Evolutionary conservation across 2,113 vertebrate genomes (phyloP).

Genomic region (Sturnus vulgaris): DNA sequence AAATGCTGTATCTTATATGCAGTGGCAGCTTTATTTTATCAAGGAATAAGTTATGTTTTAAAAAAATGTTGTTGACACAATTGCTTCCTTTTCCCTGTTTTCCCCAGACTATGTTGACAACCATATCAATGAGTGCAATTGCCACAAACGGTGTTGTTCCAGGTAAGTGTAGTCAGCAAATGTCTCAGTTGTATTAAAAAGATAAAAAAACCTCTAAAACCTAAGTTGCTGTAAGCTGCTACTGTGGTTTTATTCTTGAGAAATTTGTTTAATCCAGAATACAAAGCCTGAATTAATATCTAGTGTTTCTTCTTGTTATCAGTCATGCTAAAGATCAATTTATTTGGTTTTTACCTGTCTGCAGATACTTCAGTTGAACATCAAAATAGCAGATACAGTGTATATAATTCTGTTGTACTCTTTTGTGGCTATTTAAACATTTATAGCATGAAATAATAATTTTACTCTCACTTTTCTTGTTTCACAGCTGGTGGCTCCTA

Average conservation of each 20-base stretch:
- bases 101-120: slow-evolving; percentile 89
- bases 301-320: neutral
- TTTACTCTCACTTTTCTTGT: neutral
- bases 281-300: neutral
- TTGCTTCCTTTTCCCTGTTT: slow-evolving; percentile 3
- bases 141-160: slow-evolving; percentile 96
- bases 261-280: neutral
- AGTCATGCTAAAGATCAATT: neutral
- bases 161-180: slow-evolving; percentile 69
- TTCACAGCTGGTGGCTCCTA: slow-evolving; percentile 92
- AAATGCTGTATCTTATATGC: neutral
- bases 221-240: neutral
- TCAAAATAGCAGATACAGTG: neutral
- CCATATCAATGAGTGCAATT: slow-evolving; percentile 97
- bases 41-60: neutral
- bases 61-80: neutral
- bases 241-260: neutral
- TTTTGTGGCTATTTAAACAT: neutral
- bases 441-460: neutral
- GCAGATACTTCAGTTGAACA: neutral
- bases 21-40: neutral
- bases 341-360: neutral
- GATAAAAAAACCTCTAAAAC: neutral
- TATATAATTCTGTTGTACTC: neutral
- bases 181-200: neutral